These are phyloP conservation scores for Psix sp. DNA, from an alignment of 1,140 invertebrate species.

Conservation along the genomic window DNA sequence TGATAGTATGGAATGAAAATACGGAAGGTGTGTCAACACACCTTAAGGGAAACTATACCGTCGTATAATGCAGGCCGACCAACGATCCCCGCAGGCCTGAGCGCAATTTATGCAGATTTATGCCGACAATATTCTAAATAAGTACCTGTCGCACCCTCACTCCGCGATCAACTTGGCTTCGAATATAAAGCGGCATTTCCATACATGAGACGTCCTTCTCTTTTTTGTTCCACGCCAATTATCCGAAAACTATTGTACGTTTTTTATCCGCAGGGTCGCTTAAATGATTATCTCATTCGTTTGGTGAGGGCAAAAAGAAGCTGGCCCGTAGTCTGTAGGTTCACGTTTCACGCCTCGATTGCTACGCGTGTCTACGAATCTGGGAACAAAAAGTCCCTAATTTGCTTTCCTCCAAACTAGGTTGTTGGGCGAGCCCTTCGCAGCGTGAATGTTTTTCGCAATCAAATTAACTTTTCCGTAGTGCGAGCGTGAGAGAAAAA, in stretches of 20 bases:
- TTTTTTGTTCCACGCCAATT: constrained; percentile 57
- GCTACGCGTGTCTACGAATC: not conserved
- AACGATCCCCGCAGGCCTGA: constrained; percentile 70
- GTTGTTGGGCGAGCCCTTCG: constrained; percentile 48
- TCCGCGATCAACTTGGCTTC: constrained; percentile 43
- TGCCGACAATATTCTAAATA: constrained; percentile 78
- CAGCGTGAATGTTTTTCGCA: constrained; percentile 41
- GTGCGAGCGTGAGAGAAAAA: too few relatives aligned
- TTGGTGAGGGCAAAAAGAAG: constrained; percentile 11
- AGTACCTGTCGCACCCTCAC: constrained; percentile 67
- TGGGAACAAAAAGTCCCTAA: constrained; percentile 32
- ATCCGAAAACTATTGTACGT: constrained; percentile 30
- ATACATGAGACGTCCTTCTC: constrained; percentile 34
- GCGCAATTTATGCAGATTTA: constrained; percentile 77
- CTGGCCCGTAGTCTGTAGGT: constrained; percentile 7
- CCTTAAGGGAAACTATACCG: constrained; percentile 63
- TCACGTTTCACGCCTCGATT: constrained; percentile 14
- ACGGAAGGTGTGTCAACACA: constrained; percentile 62
- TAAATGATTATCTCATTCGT: constrained; percentile 39
- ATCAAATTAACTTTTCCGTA: constrained; percentile 54
- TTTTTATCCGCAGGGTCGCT: constrained; percentile 19
- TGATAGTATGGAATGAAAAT: constrained; percentile 45
- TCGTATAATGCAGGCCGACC: constrained; percentile 64
- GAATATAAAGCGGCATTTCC: constrained; percentile 56
- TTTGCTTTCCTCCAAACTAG: constrained; percentile 44